Percentiles rank a stretch among this genome's conserved stretches.
Evolutionary conservation across 2,888 invertebrate species (phyloP).

Genomic region (Synanthedon myopaeformis): DNA sequence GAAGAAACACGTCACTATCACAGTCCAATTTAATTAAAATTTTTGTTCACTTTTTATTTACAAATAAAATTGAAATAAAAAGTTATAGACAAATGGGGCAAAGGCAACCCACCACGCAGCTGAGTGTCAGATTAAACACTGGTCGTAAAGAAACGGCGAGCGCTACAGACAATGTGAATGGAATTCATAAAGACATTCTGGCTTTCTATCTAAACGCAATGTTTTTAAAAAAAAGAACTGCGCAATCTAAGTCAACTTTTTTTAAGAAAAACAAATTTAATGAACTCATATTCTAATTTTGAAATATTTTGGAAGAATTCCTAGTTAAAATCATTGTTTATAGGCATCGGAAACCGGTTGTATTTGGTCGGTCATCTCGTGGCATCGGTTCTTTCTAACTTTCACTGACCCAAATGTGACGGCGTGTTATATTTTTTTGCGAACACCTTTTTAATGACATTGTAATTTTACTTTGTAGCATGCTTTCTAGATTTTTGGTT

Average conservation of each 20-base stretch:
- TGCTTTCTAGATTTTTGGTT: neutral
- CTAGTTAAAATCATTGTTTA: neutral
- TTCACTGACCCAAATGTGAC: constrained; percentile 54
- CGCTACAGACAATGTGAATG: neutral
- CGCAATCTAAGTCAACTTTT: too few relatives aligned
- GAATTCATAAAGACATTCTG: neutral
- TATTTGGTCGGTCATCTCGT: constrained; percentile 44
- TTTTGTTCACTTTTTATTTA: too few relatives aligned
- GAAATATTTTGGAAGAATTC: neutral
- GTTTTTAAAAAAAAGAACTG: too few relatives aligned
- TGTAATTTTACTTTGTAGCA: neutral
- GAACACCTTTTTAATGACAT: neutral
- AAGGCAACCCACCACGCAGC: neutral
- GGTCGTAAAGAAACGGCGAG: neutral
- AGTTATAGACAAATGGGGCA: neutral
- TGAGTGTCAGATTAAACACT: neutral
- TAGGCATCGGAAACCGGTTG: constrained; percentile 35
- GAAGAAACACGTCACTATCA: neutral
- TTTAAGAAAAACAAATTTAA: too few relatives aligned
- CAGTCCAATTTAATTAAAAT: too few relatives aligned
- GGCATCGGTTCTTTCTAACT: constrained; percentile 52
- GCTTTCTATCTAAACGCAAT: neutral
- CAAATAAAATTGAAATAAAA: too few relatives aligned
- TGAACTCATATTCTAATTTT: neutral
- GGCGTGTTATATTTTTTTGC: neutral